A percentile compares a stretch with the other conserved stretches of the same genome.
phyloP scores from a whole-genome alignment of 2,797 vertebrate species.

The Carcharodon carcharias region DNA sequence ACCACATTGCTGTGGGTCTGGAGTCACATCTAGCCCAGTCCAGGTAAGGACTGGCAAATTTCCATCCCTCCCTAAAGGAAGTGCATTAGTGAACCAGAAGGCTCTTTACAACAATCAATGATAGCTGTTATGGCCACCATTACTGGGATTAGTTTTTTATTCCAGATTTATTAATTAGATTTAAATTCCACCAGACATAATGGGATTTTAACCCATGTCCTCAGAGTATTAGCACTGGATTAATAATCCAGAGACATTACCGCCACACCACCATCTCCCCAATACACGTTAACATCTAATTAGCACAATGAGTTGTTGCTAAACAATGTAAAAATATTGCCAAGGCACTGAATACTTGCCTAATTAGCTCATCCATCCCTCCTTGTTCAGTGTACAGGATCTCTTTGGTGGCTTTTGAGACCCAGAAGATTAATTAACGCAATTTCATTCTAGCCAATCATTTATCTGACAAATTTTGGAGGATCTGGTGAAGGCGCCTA shows the following conservation, averaged over 20 bases:
- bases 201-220: no score
- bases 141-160: no score
- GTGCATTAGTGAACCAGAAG: no score
- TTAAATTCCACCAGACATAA: no score
- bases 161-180: no score
- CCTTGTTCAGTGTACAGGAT: not conserved
- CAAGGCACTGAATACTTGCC: not conserved
- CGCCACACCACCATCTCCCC: not conserved
- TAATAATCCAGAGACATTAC: no score
- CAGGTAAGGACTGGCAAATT: not conserved
- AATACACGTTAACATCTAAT: not conserved
- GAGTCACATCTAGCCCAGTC: not conserved
- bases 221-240: no score
- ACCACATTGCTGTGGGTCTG: not conserved
- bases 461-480: not conserved
- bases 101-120: no score
- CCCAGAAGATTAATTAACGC: not conserved
- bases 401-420: not conserved
- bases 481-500: not conserved
- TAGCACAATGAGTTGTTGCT: no score
- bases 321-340: not conserved
- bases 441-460: not conserved
- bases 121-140: no score
- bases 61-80: no score
- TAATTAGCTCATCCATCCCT: not conserved